Evolutionary conservation across 1,140 invertebrate genomes (phyloP), one percentile per base, ranked within the genome.

Genomic region (Triops cancriformis): DNA sequence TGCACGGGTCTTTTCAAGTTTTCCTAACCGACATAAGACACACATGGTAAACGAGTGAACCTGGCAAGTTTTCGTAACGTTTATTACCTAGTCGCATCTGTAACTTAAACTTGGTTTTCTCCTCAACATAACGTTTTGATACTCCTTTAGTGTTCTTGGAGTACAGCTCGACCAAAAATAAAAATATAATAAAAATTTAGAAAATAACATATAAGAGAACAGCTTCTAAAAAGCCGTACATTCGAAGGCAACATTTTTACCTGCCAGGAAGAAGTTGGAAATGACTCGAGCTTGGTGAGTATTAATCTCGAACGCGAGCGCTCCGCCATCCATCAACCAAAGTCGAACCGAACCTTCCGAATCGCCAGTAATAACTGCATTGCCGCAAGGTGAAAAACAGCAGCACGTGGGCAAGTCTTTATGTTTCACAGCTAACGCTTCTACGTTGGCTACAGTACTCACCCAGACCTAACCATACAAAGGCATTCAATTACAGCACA

Each of bases 241-340:
- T 23, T 64, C 14, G 10, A n/a, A 12, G 14, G 10, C 9, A 26
- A 7, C 11, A 14, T 31, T 27, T 11, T 26, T 73, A 78, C 77
- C 72, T 74, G 77, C 27, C 10, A 78, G 18, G 26, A 78, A 78
- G 18, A 73, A 41, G 26, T 45, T 74, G n/a, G 42, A 78, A 27
- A 78, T 72, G 11, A 78, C 43, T 12, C 77, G 51, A 6, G 77
- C 73, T 37, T 73, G 27, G n/a, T 77, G 64, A 37, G 26, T 23
- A 27, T 43, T 64, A 7, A 64, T 18, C 51, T 64, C 51, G 18
- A 41, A 78, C 74, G 28, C 10, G 1, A 27, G 73, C 77, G 37
- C 72, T 12, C 64, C 41, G 1, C 75, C 75, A 6, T 73, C 45
- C 51, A 64, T 64, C 51, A 64, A 18, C 77, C 77, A 78, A 6